Evolutionary conservation across 2,888 invertebrate genomes (phyloP).

Genomic region (Abscondita cerata): DNA sequence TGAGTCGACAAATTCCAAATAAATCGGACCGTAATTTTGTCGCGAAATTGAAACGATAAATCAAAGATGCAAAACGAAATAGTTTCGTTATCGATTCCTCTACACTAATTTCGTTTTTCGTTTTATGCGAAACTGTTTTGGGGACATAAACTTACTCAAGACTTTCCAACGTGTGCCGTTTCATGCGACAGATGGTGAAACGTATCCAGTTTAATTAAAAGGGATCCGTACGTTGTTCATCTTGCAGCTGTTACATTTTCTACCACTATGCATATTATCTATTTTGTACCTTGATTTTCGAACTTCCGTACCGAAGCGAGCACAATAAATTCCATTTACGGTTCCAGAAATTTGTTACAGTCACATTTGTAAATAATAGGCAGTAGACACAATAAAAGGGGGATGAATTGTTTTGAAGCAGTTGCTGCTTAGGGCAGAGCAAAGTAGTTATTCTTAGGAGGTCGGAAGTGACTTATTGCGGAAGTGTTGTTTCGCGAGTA

Average conservation of each 20-base stretch:
- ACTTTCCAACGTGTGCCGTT: conserved; percentile 30
- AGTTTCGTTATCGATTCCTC: background rate
- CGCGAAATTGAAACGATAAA: conserved; percentile 8
- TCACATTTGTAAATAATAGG: conserved; percentile 15
- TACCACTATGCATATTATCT: conserved; percentile 26
- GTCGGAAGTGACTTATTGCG: conserved; percentile 26
- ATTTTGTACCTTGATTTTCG: conserved; percentile 15
- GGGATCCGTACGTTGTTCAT: conserved; percentile 29
- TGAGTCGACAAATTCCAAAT: conserved; percentile 58
- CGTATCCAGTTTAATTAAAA: conserved; percentile 33
- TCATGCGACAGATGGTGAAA: conserved; percentile 28
- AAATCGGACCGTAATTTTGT: conserved; percentile 16
- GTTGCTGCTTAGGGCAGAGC: conserved; percentile 16
- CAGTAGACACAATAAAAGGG: conserved; percentile 15
- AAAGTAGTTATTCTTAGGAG: conserved; percentile 21
- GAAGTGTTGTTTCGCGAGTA: conserved; percentile 18
- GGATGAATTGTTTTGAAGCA: conserved; percentile 23
- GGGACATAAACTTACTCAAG: conserved; percentile 22
- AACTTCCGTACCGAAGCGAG: background rate
- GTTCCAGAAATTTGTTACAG: background rate
- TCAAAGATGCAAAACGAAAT: conserved; percentile 5
- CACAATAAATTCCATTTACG: conserved; percentile 8
- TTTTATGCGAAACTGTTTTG: conserved; percentile 14
- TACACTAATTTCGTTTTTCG: conserved; percentile 5
- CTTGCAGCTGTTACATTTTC: conserved; percentile 31